A percentile compares a stretch with the other conserved stretches of the same genome.
Evolutionary conservation across 2,113 vertebrate species (phyloP).

Genomic region (Accipiter virgatus): DNA sequence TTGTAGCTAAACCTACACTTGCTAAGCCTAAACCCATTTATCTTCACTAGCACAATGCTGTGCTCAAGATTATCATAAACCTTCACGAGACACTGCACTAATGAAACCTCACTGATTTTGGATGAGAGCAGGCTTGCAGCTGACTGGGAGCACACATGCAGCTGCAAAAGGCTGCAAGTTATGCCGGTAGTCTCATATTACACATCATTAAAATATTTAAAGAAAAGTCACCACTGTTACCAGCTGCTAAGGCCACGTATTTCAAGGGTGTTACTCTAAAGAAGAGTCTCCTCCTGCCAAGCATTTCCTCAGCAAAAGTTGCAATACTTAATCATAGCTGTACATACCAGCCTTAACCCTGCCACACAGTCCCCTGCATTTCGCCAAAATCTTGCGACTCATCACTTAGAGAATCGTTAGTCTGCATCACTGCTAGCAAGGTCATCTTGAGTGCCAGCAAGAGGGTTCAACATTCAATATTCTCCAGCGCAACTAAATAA

Average conservation of each 20-base stretch:
- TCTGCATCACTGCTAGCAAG: neutral
- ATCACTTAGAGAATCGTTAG: neutral
- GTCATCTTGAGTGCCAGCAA: neutral
- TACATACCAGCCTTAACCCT: neutral
- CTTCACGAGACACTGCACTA: neutral
- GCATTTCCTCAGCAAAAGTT: neutral
- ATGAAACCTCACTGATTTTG: neutral
- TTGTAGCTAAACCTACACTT: neutral
- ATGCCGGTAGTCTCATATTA: neutral
- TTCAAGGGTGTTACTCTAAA: neutral
- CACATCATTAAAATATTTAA: too few species aligned
- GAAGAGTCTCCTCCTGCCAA: neutral
- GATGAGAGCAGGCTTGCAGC: neutral
- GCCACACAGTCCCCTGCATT: neutral
- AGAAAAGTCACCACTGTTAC: neutral
- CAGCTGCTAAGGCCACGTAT: rapidly evolving
- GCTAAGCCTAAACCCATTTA: neutral
- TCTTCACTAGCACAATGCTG: rapidly evolving
- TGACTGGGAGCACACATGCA: neutral
- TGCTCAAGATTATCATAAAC: rapidly evolving
- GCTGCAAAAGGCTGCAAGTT: neutral
- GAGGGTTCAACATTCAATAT: neutral
- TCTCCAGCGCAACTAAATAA: neutral
- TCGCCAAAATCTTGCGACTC: neutral
- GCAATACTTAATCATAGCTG: neutral